Conservation (phyloP, 2,113 vertebrate genomes). For the Chlorodrepanis virens region DNA sequence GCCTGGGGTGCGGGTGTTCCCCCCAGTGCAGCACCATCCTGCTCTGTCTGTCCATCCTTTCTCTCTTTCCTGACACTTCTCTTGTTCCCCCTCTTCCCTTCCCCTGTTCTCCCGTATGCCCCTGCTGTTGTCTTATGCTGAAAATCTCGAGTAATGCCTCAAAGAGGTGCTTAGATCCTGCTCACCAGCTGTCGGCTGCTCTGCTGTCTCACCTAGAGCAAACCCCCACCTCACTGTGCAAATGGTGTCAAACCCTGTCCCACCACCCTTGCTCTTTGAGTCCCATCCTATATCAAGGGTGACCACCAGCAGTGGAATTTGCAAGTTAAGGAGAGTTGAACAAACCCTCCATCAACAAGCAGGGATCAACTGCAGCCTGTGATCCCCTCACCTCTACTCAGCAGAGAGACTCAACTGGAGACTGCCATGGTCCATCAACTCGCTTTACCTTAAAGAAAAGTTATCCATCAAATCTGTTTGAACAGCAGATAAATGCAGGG, state of each 20-base stretch:
- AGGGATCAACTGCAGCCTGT: neutral
- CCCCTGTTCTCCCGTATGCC: neutral
- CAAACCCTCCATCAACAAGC: neutral
- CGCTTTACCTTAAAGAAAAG: neutral
- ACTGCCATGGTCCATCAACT: neutral
- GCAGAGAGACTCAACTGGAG: neutral
- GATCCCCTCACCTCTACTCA: neutral
- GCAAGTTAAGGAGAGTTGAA: neutral
- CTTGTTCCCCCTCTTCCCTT: neutral
- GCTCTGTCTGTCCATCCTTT: neutral
- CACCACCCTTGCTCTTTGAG: accelerated
- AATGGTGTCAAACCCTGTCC: neutral
- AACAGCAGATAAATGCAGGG: neutral
- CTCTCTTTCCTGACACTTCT: neutral
- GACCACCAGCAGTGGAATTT: neutral
- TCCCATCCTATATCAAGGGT: accelerated
- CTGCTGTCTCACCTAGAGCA: neutral
- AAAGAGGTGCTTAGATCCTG: neutral
- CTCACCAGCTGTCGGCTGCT: neutral
- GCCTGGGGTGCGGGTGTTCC: accelerated
- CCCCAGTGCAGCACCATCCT: accelerated
- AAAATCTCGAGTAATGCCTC: neutral
- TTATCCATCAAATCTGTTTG: conserved; percentile 11
- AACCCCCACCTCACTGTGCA: neutral
- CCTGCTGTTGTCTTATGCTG: neutral